Evolutionary conservation across 1,140 invertebrate species (phyloP), one percentile per base, ranked within the genome.

Genomic region (Drosophila repletoides): DNA sequence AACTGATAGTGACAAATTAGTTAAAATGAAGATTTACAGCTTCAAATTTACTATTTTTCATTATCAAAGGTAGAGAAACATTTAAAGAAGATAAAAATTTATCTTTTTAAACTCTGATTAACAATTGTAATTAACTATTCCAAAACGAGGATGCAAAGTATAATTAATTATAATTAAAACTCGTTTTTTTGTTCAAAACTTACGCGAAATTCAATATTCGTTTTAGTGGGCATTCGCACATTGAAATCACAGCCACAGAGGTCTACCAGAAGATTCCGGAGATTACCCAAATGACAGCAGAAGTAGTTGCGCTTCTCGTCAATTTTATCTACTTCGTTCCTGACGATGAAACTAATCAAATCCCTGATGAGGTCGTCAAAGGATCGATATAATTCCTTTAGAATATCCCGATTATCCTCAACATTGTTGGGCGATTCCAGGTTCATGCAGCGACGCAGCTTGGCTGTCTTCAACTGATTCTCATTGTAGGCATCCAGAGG

Each of bases 161-260:
- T n/a, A n/a, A n/a, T n/a, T n/a, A n/a, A n/a, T n/a, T n/a, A n/a
- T n/a, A n/a, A n/a, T n/a, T n/a, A n/a, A n/a, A n/a, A n/a, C n/a
- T n/a, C n/a, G n/a, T n/a, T n/a, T n/a, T n/a, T n/a, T n/a, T n/a
- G n/a, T n/a, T n/a, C n/a, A n/a, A 10, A 0, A 64, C 80, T 22
- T 48, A 87, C 80, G 2, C 80, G 73, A 48, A 86, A 86, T 33
- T 86, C 72, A 15, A 80, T 53, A 33, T 86, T 86, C 1, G 55
- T 67, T 1, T 59, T 67, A 3, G 80, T 86, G 0, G 75, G 80
- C 51, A 73, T 80, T n/a, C 76, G 76, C 5, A 58, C 22, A 38
- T 86, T 86, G 10, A 87, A 86, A 14, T 86, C 80, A 7, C 31
- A 43, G n/a, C 67, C 76, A 6, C 80, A 86, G 6, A 86, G 56